Evolutionary conservation across 2,113 vertebrate genomes (phyloP).

Genomic region (Calyptomena viridis): DNA sequence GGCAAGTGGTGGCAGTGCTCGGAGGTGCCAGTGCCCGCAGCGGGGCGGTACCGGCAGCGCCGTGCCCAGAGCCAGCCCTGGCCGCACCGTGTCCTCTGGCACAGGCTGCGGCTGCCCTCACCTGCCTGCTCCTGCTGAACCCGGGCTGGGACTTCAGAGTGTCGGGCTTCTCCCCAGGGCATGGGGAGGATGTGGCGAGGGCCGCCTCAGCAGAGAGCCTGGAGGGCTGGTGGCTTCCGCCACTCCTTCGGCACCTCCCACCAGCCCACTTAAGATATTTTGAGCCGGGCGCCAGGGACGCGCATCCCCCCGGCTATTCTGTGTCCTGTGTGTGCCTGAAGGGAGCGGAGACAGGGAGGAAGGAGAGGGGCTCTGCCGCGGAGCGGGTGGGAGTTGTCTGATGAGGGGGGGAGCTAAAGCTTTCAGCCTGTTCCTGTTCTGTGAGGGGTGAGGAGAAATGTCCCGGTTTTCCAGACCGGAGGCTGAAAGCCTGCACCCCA

Average conservation of each 20-base stretch:
- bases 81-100: accelerated
- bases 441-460: background rate
- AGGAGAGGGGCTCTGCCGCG: background rate
- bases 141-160: accelerated
- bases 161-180: background rate
- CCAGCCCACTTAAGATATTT: background rate
- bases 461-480: too few relatives aligned
- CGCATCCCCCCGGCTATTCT: background rate
- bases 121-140: background rate
- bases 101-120: accelerated
- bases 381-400: background rate
- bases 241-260: background rate
- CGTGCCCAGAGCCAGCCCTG: background rate
- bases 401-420: background rate
- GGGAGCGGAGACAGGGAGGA: background rate
- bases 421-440: background rate
- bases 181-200: background rate
- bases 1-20: accelerated
- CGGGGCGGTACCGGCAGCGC: accelerated
- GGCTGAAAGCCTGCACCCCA: background rate
- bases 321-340: background rate
- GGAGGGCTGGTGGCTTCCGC: background rate
- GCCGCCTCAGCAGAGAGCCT: background rate
- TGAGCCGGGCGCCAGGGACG: background rate
- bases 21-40: background rate